Percentiles rank a stretch among this genome's conserved stretches.
Conservation (phyloP, 2,888 invertebrate species). For the Oscheius sp. region DNA sequence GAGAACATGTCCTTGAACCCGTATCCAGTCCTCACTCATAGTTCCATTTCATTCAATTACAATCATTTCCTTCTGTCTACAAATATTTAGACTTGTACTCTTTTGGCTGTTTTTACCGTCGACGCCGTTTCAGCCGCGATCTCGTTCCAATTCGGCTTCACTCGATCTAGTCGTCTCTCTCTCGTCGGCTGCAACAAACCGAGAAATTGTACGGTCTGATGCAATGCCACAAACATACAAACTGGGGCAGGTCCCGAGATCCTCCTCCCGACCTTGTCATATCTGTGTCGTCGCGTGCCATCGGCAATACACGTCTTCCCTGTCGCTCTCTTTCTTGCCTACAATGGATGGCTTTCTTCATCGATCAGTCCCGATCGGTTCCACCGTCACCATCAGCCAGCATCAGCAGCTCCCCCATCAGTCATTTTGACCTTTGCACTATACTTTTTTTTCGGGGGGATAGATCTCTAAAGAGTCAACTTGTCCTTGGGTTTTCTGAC, state of each 20-base stretch:
- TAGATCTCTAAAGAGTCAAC: too few relatives aligned
- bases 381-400: neutral
- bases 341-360: neutral
- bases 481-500: neutral
- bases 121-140: constrained; percentile 31
- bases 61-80: too few relatives aligned
- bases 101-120: constrained; percentile 26
- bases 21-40: too few relatives aligned
- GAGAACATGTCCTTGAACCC: too few relatives aligned
- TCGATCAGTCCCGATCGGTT: constrained; percentile 7
- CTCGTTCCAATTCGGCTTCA: constrained; percentile 34
- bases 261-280: constrained; percentile 28
- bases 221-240: constrained; percentile 1
- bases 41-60: too few relatives aligned
- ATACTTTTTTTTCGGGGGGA: neutral
- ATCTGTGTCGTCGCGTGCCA: neutral
- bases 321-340: neutral
- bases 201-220: constrained; percentile 4
- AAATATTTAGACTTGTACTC: too few relatives aligned
- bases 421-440: neutral
- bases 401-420: neutral
- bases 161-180: constrained; percentile 27
- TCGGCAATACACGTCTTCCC: neutral
- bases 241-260: neutral
- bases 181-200: neutral